These are phyloP conservation scores for Cyprinodon brontotheroides DNA, from an alignment of 2,113 vertebrate species.

Conservation along the genomic window DNA sequence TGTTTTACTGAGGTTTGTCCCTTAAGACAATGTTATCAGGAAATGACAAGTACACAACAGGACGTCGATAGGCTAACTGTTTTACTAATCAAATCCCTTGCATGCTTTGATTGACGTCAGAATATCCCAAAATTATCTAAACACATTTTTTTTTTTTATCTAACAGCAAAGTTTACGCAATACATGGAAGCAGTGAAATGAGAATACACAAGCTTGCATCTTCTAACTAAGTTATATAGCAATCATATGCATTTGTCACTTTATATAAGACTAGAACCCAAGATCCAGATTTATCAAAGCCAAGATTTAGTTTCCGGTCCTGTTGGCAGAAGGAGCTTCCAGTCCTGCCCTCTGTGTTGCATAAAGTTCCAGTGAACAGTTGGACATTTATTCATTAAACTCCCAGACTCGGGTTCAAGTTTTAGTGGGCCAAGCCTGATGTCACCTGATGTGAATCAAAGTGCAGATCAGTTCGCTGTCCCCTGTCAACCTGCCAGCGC, in stretches of 20 bases:
- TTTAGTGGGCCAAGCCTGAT: constrained; percentile 44
- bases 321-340: constrained; percentile 15
- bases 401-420: constrained; percentile 19
- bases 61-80: constrained; percentile 46
- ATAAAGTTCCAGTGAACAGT: constrained; percentile 35
- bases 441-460: constrained; percentile 55
- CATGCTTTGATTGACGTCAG: constrained; percentile 29
- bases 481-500: constrained; percentile 33
- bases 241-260: neutral
- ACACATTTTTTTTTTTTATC: constrained; percentile 26
- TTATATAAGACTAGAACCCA: neutral
- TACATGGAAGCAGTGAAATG: neutral
- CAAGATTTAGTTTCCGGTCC: neutral
- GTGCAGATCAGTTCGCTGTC: constrained; percentile 35
- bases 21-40: constrained; percentile 5
- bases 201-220: neutral
- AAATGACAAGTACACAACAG: constrained; percentile 39
- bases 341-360: constrained; percentile 39
- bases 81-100: constrained; percentile 42
- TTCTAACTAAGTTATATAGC: neutral
- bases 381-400: constrained; percentile 49
- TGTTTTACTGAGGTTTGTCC: constrained; percentile 19
- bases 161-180: constrained; percentile 22
- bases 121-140: constrained; percentile 41
- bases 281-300: neutral